These are phyloP conservation scores for Spinus olivaceus DNA, from an alignment of 2,797 vertebrate genomes.

Conservation along the genomic window DNA sequence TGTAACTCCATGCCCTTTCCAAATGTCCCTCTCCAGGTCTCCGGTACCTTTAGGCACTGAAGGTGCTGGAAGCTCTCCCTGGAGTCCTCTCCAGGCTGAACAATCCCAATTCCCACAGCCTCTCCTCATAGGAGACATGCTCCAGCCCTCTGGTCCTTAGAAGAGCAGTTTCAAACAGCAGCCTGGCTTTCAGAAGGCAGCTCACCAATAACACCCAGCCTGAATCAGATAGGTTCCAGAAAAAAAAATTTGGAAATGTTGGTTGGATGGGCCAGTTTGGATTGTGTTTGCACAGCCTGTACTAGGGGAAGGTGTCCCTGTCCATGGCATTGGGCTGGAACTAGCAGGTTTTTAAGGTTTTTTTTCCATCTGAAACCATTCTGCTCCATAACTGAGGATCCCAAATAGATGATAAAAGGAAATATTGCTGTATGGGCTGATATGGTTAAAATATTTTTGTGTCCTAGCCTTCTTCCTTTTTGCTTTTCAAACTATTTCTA, in stretches of 20 bases:
- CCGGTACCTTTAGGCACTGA: not conserved
- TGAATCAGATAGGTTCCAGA: not conserved
- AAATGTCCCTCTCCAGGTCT: not conserved
- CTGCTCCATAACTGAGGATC: not conserved
- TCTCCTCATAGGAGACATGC: fast-evolving
- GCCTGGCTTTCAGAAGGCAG: not conserved
- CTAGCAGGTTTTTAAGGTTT: not conserved
- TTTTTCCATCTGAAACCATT: not conserved
- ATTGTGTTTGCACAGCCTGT: not conserved
- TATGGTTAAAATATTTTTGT: not conserved
- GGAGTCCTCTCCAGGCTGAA: not conserved
- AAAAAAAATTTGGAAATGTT: not conserved
- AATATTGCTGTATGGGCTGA: not conserved
- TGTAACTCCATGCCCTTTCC: fast-evolving
- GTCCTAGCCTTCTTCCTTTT: not conserved
- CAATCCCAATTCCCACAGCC: not conserved
- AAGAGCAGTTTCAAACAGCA: not conserved
- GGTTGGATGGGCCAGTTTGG: not conserved
- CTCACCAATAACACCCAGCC: not conserved
- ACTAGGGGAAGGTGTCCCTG: not conserved
- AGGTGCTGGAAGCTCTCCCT: not conserved
- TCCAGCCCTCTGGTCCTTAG: not conserved
- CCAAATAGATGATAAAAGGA: not conserved
- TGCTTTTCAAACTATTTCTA: not conserved
- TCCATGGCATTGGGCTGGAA: not conserved